Evolutionary conservation across 2,888 invertebrate species (phyloP), one percentile per base, ranked within the genome.

Genomic region (Chalcosyrphus nemorum): DNA sequence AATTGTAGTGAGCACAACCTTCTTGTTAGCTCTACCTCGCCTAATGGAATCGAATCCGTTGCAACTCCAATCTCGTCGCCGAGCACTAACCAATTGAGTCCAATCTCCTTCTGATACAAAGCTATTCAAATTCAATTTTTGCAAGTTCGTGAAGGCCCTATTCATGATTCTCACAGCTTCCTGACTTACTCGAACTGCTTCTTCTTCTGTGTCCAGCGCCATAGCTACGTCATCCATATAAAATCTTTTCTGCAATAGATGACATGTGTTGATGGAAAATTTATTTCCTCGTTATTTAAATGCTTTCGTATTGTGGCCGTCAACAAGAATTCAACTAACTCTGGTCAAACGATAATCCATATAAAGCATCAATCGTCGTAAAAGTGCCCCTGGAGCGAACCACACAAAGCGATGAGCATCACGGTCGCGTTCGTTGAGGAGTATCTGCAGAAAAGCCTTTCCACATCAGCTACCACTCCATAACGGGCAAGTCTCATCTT

Each of bases 361-460:
- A 32, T 15, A 29, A 13, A 29, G 7, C 5, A 5, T 27, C 17
- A 17, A 4, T 17, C 13, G 45, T 11, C 17, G 32, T 15, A 17
- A 32, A 54, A 32, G 15, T 17, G 17, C 54, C 0, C 17, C 32
- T 32, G 56, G 21, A 21, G 47, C 43, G 17, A 9, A 61, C 43
- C 61, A 61, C 27, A 61, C 11, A 61, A 61, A 61, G 29, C 45
- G 61, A 17, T 61, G 43, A 17, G 24, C 29, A 15, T 45, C 43
- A 13, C 61, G 61, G 29, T 61, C 61, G 5, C n/a, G 27, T 0
- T 43, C 9, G 9, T 61, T 43, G 9, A 61, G 59, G 9, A 15
- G 3, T 19, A 63, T 32, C 4, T 47, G 45, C 47, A 63, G 6
- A n/a, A 63, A 45, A 1, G 61, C 45, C 32, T 63, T 27, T 63